phyloP scores from a whole-genome alignment of 2,113 vertebrate genomes.

The Amphilophus citrinellus region DNA sequence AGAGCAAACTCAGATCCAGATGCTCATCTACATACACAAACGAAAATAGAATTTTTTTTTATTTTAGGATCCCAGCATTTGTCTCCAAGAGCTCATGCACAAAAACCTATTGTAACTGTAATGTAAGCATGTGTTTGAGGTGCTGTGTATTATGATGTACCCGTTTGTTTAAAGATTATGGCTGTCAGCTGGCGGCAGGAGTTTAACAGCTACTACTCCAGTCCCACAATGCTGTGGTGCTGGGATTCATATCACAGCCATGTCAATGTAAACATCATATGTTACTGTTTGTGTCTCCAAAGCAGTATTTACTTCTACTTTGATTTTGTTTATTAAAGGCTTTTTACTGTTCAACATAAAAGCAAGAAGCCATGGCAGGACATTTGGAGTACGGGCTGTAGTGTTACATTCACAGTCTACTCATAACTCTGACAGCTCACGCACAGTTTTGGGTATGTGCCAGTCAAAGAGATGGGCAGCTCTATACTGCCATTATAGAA shows the following conservation, averaged over 20 bases:
- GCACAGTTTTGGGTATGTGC: constrained; percentile 49
- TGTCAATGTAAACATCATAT: constrained; percentile 68
- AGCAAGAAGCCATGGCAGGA: constrained; percentile 54
- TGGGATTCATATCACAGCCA: constrained; percentile 57
- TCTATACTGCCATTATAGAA: constrained; percentile 34
- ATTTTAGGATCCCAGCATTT: constrained; percentile 9
- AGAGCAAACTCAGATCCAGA: constrained; percentile 58
- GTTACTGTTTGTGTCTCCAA: constrained; percentile 61
- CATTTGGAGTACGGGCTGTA: constrained; percentile 36
- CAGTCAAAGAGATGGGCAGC: constrained; percentile 60
- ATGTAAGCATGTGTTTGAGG: constrained; percentile 14
- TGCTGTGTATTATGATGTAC: constrained; percentile 24
- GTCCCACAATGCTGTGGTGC: constrained; percentile 38
- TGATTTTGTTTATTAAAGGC: constrained; percentile 74
- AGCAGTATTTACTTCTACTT: constrained; percentile 68
- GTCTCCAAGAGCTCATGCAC: constrained; percentile 18
- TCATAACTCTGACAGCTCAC: constrained; percentile 56
- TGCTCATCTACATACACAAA: constrained; percentile 47
- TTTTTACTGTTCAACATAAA: constrained; percentile 68
- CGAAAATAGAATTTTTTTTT: constrained; percentile 28
- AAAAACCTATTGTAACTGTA: neutral
- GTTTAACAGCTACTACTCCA: constrained; percentile 42
- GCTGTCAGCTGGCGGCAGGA: constrained; percentile 29
- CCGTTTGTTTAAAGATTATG: constrained; percentile 28
- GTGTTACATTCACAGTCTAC: constrained; percentile 29